These are phyloP conservation scores for Vanacampus margaritifer DNA, from an alignment of 2,113 vertebrate genomes.

Conservation along the genomic window DNA sequence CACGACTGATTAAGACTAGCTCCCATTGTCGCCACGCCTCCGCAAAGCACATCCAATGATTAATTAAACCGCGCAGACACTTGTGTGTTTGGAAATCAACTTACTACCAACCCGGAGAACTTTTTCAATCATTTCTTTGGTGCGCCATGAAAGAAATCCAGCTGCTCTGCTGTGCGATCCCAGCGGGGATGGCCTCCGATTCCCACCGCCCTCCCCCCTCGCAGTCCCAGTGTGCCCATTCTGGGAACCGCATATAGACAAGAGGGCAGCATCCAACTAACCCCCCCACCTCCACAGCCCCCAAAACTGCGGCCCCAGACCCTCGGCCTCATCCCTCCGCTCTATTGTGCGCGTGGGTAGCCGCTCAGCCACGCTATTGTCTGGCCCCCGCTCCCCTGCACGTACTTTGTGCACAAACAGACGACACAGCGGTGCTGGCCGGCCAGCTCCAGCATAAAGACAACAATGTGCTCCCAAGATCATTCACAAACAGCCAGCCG, in stretches of 20 bases:
- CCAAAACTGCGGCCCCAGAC: conserved; percentile 60
- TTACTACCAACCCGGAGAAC: conserved; percentile 61
- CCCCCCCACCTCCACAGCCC: conserved; percentile 50
- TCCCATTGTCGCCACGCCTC: conserved; percentile 43
- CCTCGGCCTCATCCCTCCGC: conserved; percentile 66
- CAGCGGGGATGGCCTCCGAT: conserved; percentile 64
- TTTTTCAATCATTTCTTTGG: conserved; percentile 71
- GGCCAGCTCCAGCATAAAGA: conserved; percentile 68
- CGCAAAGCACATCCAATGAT: neutral
- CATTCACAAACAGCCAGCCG: conserved; percentile 57
- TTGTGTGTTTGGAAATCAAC: conserved; percentile 20
- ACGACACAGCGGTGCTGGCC: conserved; percentile 65
- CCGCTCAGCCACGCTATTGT: conserved; percentile 74
- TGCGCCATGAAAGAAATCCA: conserved; percentile 75
- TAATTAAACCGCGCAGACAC: neutral
- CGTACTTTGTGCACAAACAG: conserved; percentile 71
- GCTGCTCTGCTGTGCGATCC: conserved; percentile 70
- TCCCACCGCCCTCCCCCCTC: conserved; percentile 74
- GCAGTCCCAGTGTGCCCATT: conserved; percentile 47
- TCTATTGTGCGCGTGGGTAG: conserved; percentile 72
- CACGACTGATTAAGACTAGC: conserved; percentile 37
- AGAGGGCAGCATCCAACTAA: conserved; percentile 59
- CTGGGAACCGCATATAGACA: conserved; percentile 64
- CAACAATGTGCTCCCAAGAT: conserved; percentile 72
- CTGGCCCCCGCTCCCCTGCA: conserved; percentile 62